These are phyloP conservation scores for Acanthornis magna DNA, from an alignment of 2,797 vertebrate species.

Conservation along the genomic window DNA sequence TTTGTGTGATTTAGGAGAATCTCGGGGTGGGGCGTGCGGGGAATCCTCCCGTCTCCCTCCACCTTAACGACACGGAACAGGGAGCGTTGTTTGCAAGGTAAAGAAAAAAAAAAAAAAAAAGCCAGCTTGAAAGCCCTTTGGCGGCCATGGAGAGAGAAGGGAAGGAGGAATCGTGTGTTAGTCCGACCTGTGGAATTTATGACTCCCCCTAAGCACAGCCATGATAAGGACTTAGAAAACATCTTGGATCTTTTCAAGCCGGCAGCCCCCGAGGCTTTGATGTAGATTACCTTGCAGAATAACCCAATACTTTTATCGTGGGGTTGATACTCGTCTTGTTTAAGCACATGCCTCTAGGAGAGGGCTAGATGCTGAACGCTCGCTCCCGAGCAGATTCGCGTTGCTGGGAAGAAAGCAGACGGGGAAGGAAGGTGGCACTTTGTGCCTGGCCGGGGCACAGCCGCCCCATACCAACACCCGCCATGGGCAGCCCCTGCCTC, in stretches of 20 bases:
- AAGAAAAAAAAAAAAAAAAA: neutral
- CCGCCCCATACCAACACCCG: neutral
- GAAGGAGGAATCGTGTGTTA: slow-evolving; percentile 57
- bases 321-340: slow-evolving; percentile 49
- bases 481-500: neutral
- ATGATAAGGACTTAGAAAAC: slow-evolving; percentile 77
- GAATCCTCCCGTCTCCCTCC: neutral
- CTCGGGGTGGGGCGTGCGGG: rapidly evolving
- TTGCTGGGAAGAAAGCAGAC: neutral
- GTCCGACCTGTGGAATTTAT: slow-evolving; percentile 78
- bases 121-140: slow-evolving; percentile 9
- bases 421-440: neutral
- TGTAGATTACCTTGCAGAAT: slow-evolving; percentile 71
- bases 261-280: slow-evolving; percentile 71
- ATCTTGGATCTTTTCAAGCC: slow-evolving; percentile 76
- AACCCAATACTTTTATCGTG: slow-evolving; percentile 69
- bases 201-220: slow-evolving; percentile 74
- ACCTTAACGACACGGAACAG: neutral
- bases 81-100: slow-evolving; percentile 21
- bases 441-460: neutral
- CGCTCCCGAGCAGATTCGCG: neutral
- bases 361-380: neutral
- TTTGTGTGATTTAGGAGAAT: neutral
- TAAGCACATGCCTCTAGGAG: slow-evolving; percentile 57
- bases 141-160: slow-evolving; percentile 15